Base-by-base conservation (phyloP, 2,797 vertebrate species). In the Coregonus suidteri region DNA sequence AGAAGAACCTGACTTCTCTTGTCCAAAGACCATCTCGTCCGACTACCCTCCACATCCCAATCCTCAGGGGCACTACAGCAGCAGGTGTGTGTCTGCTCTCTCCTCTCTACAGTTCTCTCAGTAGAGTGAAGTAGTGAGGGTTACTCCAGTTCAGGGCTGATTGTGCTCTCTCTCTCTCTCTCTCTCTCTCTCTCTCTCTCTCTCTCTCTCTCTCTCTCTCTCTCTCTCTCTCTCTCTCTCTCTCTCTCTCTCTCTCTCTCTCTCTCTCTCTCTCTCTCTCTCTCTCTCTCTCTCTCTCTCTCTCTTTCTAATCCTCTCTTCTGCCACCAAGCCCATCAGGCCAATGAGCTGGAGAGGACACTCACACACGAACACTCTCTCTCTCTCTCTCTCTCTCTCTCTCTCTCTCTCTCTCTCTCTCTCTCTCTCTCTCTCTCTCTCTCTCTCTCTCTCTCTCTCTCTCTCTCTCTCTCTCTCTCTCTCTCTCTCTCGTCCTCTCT, bases 251-350 rank as follows among this genome's bases (percentile, higher is more conserved):
- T 25, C 25, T 25, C 25, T 25, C 25, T 25, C 25, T 25, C 25
- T 25, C 25, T 25, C 25, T 25, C 25, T 25, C 25, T 25, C 25
- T 25, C 25, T 25, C 25, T 25, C 25, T 25, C 25, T 25, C 25
- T 25, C 25, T 25, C 25, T 25, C 25, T 25, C 25, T 25, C 25
- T 25, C 25, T 25, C 25, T 25, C 56, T 15, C 34, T 14, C 35
- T 72, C 71, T 73, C 74, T 75, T 41, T 18, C 54, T 59, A 18
- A 16, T 59, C 54, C 54, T 59, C 54, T 59, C 54, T 4, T 59
- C 5, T 56, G 41, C 53, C 53, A 56, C 5, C 53, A 56, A 56
- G 53, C 54, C 6, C 4, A 16, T 59, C 54, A 41, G 41, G 41
- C 7, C 41, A 41, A 41, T 7, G 9, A 9, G 6, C 41, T 41